These are phyloP conservation scores for Furcula furcula DNA, from an alignment of 2,888 invertebrate genomes.

Conservation along the genomic window DNA sequence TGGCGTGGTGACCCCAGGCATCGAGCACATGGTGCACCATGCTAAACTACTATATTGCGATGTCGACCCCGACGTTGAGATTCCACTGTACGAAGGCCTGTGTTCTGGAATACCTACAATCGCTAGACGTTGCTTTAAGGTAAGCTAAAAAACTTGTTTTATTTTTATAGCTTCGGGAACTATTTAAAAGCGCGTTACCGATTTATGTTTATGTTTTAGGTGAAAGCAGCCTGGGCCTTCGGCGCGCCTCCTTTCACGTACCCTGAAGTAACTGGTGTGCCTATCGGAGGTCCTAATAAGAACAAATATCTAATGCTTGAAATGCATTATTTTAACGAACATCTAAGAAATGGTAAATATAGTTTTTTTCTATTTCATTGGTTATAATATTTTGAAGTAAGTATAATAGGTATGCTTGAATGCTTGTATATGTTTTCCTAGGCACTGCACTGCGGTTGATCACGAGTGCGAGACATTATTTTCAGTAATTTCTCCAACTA, in stretches of 20 bases:
- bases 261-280: slow-evolving; percentile 93
- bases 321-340: slow-evolving; percentile 98
- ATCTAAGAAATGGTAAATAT: slow-evolving; percentile 80
- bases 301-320: slow-evolving; percentile 95
- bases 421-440: too few relatives aligned
- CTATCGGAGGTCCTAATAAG: slow-evolving; percentile 92
- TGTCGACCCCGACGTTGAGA: slow-evolving; percentile 81
- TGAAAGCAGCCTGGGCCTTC: slow-evolving; percentile 98
- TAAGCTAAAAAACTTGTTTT: slow-evolving; percentile 17
- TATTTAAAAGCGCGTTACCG: not conserved
- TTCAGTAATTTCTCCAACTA: too few relatives aligned
- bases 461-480: too few relatives aligned
- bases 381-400: too few relatives aligned
- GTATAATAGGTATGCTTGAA: too few relatives aligned
- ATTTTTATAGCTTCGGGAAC: not conserved
- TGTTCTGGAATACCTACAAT: slow-evolving; percentile 88
- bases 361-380: not conserved
- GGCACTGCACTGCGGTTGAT: too few relatives aligned
- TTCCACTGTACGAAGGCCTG: slow-evolving; percentile 92
- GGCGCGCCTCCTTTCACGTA: slow-evolving; percentile 93
- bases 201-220: slow-evolving; percentile 63
- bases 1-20: slow-evolving; percentile 88
- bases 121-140: slow-evolving; percentile 87
- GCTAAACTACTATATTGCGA: slow-evolving; percentile 99
- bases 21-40: slow-evolving; percentile 96